These are phyloP conservation scores for Diplazon laetatorius DNA, from an alignment of 2,888 invertebrate species.

Conservation along the genomic window DNA sequence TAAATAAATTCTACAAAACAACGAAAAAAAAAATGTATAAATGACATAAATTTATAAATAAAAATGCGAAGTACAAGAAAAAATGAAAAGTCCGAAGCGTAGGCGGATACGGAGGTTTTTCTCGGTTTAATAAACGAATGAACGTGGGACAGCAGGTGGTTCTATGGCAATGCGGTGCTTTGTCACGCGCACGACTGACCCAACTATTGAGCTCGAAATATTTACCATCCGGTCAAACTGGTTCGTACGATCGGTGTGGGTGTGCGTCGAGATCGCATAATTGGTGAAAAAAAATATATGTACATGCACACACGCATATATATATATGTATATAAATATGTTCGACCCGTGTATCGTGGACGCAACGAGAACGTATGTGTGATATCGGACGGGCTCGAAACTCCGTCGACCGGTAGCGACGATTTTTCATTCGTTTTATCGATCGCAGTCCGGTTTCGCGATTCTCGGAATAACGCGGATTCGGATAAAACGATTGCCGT, in stretches of 20 bases:
- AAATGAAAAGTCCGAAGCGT: conserved; percentile 2
- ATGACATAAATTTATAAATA: too few species aligned
- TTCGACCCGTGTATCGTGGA: neutral
- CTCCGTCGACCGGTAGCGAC: conserved; percentile 51
- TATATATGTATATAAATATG: neutral
- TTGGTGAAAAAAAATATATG: conserved; percentile 34
- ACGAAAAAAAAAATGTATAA: too few species aligned
- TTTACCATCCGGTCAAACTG: conserved; percentile 61
- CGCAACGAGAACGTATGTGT: too few species aligned
- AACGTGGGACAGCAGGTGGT: conserved; percentile 57
- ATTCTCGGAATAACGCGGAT: conserved; percentile 57
- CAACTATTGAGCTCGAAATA: conserved; percentile 56
- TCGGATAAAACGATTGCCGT: conserved; percentile 40
- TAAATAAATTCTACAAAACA: neutral
- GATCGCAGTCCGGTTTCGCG: conserved; percentile 23
- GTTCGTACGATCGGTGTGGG: conserved; percentile 60
- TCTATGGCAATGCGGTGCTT: conserved; percentile 45
- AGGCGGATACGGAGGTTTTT: conserved; percentile 13
- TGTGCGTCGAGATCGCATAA: conserved; percentile 61
- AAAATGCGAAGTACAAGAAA: neutral
- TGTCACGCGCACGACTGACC: conserved; percentile 60
- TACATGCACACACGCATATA: conserved; percentile 7
- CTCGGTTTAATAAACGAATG: conserved; percentile 18
- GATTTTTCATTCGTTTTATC: conserved; percentile 60
- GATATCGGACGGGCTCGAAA: conserved; percentile 8